phyloP scores from a whole-genome alignment of 2,888 invertebrate genomes.

The Sipha maydis region DNA sequence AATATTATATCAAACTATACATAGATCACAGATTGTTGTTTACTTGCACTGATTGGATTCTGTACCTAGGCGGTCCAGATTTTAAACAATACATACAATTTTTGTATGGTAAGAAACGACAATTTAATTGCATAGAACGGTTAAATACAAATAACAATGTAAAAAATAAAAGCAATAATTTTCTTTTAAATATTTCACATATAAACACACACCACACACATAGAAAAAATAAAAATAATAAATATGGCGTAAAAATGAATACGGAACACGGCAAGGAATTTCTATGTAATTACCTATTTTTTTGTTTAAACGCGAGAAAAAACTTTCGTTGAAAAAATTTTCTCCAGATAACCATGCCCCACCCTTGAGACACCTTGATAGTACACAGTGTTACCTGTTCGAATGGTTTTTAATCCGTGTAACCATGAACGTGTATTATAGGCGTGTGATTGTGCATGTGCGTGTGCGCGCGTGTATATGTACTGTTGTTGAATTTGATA shows the following conservation, averaged over 20 bases:
- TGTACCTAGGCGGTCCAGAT: conserved; percentile 56
- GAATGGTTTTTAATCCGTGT: not conserved
- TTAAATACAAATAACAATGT: not conserved
- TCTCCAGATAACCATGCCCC: conserved; percentile 62
- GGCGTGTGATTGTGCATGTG: no score
- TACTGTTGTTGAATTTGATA: not conserved
- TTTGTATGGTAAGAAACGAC: not conserved
- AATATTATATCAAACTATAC: conserved; percentile 34
- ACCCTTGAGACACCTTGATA: conserved; percentile 61
- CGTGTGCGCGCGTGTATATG: not conserved
- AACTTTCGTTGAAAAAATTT: conserved; percentile 60
- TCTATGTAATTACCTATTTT: conserved; percentile 35
- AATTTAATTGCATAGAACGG: not conserved
- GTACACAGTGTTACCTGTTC: conserved; percentile 55
- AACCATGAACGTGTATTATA: not conserved
- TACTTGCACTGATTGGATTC: conserved; percentile 59
- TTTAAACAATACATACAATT: conserved; percentile 31
- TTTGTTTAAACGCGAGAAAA: conserved; percentile 48
- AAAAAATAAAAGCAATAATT: not conserved
- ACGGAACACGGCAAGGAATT: conserved; percentile 51
- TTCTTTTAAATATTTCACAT: not conserved
- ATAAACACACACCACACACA: not conserved
- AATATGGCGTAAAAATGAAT: conserved; percentile 45
- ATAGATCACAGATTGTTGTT: conserved; percentile 53
- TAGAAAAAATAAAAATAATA: not conserved